These are phyloP conservation scores for Empis livida DNA, from an alignment of 2,888 invertebrate genomes.

Conservation along the genomic window DNA sequence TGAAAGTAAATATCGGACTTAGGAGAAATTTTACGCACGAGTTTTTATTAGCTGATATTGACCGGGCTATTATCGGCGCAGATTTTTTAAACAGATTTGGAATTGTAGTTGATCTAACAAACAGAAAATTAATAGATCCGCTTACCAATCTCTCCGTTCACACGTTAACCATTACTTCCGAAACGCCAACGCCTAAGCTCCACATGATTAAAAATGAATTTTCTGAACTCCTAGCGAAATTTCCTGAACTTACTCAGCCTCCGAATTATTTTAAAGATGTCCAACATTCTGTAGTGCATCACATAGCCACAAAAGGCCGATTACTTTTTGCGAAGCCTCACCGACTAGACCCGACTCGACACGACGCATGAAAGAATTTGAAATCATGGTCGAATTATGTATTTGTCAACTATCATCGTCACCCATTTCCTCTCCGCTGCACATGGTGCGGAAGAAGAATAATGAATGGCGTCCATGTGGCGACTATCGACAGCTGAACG, in stretches of 20 bases:
- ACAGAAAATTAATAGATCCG: not conserved
- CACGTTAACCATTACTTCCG: not conserved
- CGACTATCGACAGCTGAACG: conserved; percentile 3
- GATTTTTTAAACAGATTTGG: conserved; percentile 7
- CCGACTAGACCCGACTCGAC: not conserved
- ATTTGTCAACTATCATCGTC: conserved; percentile 2
- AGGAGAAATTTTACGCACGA: conserved; percentile 1
- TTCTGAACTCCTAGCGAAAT: not conserved
- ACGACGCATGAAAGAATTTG: conserved; percentile 2
- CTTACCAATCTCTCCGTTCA: not conserved
- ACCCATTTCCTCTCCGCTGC: not conserved
- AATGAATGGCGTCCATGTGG: conserved; percentile 5
- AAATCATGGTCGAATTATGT: conserved; percentile 1
- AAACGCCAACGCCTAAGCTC: not conserved
- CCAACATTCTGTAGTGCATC: not conserved
- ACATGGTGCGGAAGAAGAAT: not conserved
- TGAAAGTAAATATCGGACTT: conserved; percentile 5
- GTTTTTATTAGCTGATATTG: conserved; percentile 2
- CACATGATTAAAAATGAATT: not conserved
- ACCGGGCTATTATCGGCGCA: conserved; percentile 3
- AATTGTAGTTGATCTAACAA: conserved; percentile 3
- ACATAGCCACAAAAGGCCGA: not conserved
- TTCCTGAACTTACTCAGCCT: not conserved
- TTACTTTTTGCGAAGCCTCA: not conserved
- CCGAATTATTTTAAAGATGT: not conserved